These are phyloP conservation scores for Paraplagusia blochii DNA, from an alignment of 2,113 vertebrate genomes.

Conservation along the genomic window DNA sequence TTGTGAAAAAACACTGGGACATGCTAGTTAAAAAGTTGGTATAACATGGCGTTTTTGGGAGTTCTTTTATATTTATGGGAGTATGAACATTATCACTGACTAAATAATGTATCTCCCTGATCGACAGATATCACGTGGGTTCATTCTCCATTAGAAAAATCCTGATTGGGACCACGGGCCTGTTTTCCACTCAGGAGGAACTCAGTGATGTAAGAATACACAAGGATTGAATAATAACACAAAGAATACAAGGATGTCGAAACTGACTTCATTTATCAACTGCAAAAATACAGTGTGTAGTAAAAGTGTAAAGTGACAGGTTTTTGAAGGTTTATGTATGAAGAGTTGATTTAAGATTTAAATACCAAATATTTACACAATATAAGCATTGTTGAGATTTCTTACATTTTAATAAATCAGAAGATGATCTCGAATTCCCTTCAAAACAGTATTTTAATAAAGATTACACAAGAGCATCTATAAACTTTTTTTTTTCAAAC, in stretches of 20 bases:
- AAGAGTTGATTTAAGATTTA: no score
- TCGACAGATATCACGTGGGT: constrained; percentile 73
- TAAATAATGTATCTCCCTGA: constrained; percentile 28
- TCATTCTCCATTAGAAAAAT: constrained; percentile 73
- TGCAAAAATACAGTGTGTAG: no score
- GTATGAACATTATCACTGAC: not conserved
- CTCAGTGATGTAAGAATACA: constrained; percentile 64
- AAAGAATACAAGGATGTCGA: no score
- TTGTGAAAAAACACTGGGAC: constrained; percentile 77
- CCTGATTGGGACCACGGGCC: constrained; percentile 70
- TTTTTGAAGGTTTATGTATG: not conserved
- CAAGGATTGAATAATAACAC: no score
- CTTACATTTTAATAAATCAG: no score
- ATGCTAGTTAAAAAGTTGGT: constrained; percentile 74
- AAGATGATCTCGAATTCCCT: no score
- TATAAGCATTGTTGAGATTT: no score
- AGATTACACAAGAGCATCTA: no score
- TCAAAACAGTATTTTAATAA: no score
- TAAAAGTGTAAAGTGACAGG: no score
- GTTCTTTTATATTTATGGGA: not conserved
- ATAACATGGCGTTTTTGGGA: not conserved
- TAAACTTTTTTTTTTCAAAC: not conserved
- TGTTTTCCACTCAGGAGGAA: constrained; percentile 75
- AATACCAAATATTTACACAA: no score
- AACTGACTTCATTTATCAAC: no score